These are phyloP conservation scores for Brachyptera risi DNA, from an alignment of 2,888 invertebrate species.

Conservation along the genomic window DNA sequence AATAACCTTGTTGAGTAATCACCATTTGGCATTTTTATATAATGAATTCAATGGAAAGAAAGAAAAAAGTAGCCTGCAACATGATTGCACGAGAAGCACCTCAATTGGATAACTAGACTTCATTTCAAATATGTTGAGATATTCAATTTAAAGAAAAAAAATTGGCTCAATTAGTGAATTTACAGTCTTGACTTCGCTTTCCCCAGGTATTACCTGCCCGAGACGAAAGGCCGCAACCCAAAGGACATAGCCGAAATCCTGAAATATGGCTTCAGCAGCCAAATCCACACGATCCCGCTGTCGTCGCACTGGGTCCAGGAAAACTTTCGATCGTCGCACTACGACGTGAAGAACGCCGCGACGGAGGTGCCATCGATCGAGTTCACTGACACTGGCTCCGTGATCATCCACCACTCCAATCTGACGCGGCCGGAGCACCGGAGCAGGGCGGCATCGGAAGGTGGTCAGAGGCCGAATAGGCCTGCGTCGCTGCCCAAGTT, in stretches of 20 bases:
- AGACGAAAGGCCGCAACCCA: constrained; percentile 67
- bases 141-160: too few relatives aligned
- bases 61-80: too few relatives aligned
- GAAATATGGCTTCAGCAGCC: constrained; percentile 52
- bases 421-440: background rate
- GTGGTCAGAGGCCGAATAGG: background rate
- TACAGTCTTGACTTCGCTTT: too few relatives aligned
- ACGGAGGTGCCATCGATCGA: background rate
- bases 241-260: constrained; percentile 59
- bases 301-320: constrained; percentile 3
- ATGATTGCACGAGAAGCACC: too few relatives aligned
- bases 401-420: constrained; percentile 12
- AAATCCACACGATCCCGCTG: constrained; percentile 7
- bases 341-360: background rate
- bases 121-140: too few relatives aligned
- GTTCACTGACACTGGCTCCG: constrained; percentile 14
- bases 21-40: too few relatives aligned
- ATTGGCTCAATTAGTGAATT: too few relatives aligned
- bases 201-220: constrained; percentile 65
- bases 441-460: background rate
- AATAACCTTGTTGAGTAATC: too few relatives aligned
- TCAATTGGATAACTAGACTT: too few relatives aligned
- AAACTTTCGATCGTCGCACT: background rate
- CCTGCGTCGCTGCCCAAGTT: constrained; percentile 1
- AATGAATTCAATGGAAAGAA: too few relatives aligned